These are phyloP conservation scores for Dendroctonus valens DNA, from an alignment of 1,140 invertebrate species.

Conservation along the genomic window DNA sequence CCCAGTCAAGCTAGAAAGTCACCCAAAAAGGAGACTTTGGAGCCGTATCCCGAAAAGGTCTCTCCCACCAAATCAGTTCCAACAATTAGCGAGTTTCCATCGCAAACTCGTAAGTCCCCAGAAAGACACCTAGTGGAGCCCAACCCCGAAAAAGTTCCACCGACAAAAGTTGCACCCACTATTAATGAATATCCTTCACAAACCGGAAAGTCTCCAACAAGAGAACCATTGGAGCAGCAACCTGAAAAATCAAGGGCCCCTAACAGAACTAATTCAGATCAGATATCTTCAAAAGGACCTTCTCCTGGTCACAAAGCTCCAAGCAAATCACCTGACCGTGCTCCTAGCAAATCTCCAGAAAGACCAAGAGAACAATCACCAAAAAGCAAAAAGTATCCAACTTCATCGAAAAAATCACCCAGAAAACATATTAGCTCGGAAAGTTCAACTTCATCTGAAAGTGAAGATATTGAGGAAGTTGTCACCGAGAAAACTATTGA, in stretches of 20 bases:
- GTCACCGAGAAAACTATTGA: conserved; percentile 5
- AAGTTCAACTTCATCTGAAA: conserved; percentile 22
- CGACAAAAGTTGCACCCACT: conserved; percentile 23
- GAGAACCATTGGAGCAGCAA: conserved; percentile 31
- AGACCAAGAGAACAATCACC: conserved; percentile 27
- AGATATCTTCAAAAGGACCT: conserved; percentile 18
- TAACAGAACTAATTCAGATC: too few species aligned
- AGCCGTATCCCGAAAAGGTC: conserved; percentile 30
- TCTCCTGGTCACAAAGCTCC: conserved; percentile 23
- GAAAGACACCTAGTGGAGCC: conserved; percentile 30
- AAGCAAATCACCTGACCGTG: conserved; percentile 13
- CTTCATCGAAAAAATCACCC: conserved; percentile 3
- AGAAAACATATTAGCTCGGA: conserved; percentile 21
- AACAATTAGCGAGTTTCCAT: conserved; percentile 33
- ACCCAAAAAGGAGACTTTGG: conserved; percentile 35
- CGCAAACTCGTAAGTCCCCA: conserved; percentile 31
- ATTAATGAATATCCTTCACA: conserved; percentile 35
- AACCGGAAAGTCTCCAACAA: conserved; percentile 38
- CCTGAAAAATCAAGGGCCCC: conserved; percentile 20
- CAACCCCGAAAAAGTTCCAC: conserved; percentile 26
- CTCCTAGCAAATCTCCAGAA: conserved; percentile 36
- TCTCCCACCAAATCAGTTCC: conserved; percentile 27
- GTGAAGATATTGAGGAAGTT: conserved; percentile 25
- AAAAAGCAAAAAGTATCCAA: conserved; percentile 8
- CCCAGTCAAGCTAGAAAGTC: conserved; percentile 41